A percentile compares a stretch with the other conserved stretches of the same genome.
phyloP scores from a whole-genome alignment of 2,113 vertebrate genomes.

The Zosterops borbonicus region DNA sequence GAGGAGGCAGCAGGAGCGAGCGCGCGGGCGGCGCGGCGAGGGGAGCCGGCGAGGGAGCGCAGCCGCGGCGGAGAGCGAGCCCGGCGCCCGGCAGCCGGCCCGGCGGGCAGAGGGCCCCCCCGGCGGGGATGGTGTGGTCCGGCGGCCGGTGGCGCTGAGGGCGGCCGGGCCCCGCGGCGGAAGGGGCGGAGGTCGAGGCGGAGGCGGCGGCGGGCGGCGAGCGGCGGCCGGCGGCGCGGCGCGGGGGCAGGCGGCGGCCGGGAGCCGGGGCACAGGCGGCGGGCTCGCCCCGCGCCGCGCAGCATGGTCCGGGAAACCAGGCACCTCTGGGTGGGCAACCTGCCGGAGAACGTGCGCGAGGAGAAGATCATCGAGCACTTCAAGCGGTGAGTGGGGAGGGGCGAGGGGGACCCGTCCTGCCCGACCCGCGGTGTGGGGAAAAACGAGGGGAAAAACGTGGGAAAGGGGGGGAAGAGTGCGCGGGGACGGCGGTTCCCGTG shows the following conservation, averaged over 20 bases:
- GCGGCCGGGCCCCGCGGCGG: too few relatives aligned
- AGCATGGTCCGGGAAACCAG: conserved; percentile 99
- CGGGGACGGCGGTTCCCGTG: not conserved
- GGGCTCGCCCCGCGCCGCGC: conserved; percentile 63
- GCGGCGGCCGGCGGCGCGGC: not conserved
- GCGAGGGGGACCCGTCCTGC: not conserved
- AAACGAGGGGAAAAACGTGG: not conserved
- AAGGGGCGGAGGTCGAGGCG: too few relatives aligned
- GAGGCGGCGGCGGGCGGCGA: too few relatives aligned
- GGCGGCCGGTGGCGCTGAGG: too few relatives aligned
- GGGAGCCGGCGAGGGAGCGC: too few relatives aligned
- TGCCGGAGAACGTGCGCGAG: conserved; percentile 98
- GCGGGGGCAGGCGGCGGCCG: not conserved
- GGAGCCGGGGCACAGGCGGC: conserved; percentile 37
- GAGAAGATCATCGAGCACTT: conserved; percentile 99
- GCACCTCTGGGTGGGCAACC: conserved; percentile 99
- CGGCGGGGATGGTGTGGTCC: too few relatives aligned
- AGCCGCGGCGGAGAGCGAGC: too few relatives aligned
- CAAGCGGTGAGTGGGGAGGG: conserved; percentile 89
- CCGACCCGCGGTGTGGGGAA: not conserved
- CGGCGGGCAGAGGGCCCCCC: too few relatives aligned
- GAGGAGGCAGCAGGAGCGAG: too few relatives aligned
- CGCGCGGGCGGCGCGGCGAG: too few relatives aligned
- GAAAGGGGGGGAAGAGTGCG: not conserved
- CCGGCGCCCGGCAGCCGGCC: too few relatives aligned